These are phyloP conservation scores for Agriopis leucophaearia DNA, from an alignment of 2,888 invertebrate genomes.

Conservation along the genomic window DNA sequence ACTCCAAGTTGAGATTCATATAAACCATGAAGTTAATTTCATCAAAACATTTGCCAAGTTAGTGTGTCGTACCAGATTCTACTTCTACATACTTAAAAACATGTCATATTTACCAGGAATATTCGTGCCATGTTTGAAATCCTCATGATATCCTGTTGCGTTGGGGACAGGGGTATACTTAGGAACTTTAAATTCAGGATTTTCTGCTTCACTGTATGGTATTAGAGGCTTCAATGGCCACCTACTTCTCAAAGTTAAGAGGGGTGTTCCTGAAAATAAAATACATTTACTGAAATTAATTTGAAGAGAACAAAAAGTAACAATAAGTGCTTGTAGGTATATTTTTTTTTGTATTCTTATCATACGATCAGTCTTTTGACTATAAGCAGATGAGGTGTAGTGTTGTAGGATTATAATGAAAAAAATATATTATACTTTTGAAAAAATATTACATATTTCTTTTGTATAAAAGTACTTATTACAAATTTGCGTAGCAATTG, in stretches of 20 bases:
- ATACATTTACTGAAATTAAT: neutral
- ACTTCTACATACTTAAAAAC: neutral
- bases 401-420: too few relatives aligned
- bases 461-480: too few relatives aligned
- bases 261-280: constrained; percentile 81
- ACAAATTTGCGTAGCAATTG: neutral
- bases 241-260: constrained; percentile 89
- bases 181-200: constrained; percentile 86
- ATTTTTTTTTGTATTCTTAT: too few relatives aligned
- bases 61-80: too few relatives aligned
- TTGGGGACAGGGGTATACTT: constrained; percentile 87
- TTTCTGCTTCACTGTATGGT: constrained; percentile 83
- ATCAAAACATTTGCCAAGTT: too few relatives aligned
- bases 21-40: neutral
- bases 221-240: constrained; percentile 90
- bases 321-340: too few relatives aligned
- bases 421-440: too few relatives aligned
- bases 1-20: neutral
- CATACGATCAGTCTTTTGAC: too few relatives aligned
- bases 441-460: too few relatives aligned
- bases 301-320: neutral
- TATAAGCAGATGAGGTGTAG: too few relatives aligned
- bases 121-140: constrained; percentile 89
- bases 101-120: constrained; percentile 88
- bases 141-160: constrained; percentile 85